A percentile compares a stretch with the other conserved stretches of the same genome.
phyloP scores from a whole-genome alignment of 1,140 invertebrate species.

The Drosophila albomicans region DNA sequence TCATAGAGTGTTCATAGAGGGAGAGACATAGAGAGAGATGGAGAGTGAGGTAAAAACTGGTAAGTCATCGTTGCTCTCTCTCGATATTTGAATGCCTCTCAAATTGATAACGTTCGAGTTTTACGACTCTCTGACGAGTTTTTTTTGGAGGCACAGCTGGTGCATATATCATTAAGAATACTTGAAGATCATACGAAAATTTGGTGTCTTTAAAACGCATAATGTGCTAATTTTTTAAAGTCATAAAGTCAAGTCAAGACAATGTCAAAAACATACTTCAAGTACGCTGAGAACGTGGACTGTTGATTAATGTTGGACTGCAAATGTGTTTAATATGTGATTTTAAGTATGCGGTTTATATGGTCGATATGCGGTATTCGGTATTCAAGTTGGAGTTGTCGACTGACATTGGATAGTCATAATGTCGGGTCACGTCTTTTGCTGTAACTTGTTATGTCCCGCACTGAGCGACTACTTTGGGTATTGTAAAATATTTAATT shows the following conservation, averaged over 20 bases:
- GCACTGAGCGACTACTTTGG: conserved; percentile 5
- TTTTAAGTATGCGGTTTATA: conserved; percentile 15
- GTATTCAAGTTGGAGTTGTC: conserved; percentile 19
- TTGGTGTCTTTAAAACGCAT: conserved; percentile 1
- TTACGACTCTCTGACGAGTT: not conserved
- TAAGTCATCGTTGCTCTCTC: conserved; percentile 12
- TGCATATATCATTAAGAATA: conserved; percentile 38
- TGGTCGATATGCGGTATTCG: conserved; percentile 13
- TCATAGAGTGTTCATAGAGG: not conserved
- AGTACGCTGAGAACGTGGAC: conserved; percentile 49
- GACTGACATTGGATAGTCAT: conserved; percentile 46
- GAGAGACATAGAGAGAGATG: not conserved
- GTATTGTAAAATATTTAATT: conserved; percentile 64
- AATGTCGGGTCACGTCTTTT: conserved; percentile 42
- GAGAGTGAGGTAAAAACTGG: conserved; percentile 26
- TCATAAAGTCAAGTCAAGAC: conserved; percentile 29
- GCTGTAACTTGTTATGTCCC: conserved; percentile 47
- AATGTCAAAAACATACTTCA: conserved; percentile 31
- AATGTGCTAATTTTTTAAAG: conserved; percentile 39
- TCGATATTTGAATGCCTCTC: conserved; percentile 7
- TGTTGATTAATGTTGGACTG: conserved; percentile 46
- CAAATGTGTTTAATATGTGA: conserved; percentile 17
- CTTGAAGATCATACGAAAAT: conserved; percentile 14
- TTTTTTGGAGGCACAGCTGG: not conserved
- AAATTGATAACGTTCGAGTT: conserved; percentile 20